Evolutionary conservation across 2,113 vertebrate genomes (phyloP).

Genomic region (Tauraco erythrolophus): DNA sequence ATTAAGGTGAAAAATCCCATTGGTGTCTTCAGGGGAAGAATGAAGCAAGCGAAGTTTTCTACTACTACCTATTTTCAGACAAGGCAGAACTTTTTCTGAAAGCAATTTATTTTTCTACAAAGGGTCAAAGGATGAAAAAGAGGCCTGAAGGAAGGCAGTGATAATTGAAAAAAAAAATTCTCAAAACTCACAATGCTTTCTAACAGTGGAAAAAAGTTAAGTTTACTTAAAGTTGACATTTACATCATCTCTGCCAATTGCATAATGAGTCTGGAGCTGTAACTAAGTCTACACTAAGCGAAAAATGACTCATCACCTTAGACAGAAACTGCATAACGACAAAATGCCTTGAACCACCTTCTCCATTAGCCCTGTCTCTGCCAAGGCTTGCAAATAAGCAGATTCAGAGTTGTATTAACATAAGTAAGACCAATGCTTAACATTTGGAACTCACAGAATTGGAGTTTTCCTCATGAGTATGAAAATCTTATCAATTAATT

Average conservation of each 20-base stretch:
- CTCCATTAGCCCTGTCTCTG: not conserved
- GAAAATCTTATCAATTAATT: not conserved
- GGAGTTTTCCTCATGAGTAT: not conserved
- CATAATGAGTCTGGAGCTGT: not conserved
- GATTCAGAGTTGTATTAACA: not conserved
- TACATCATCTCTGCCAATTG: not conserved
- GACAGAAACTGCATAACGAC: not conserved
- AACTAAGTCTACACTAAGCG: not conserved
- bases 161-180: not conserved
- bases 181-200: not conserved
- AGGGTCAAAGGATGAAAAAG: not conserved
- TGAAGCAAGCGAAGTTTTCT: not conserved
- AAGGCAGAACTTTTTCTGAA: not conserved
- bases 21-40: not conserved
- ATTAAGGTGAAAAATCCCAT: not conserved
- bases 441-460: not conserved
- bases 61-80: not conserved
- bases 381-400: not conserved
- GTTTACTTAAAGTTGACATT: not conserved
- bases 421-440: not conserved
- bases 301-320: not conserved
- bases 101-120: not conserved
- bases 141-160: not conserved
- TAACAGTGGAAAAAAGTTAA: not conserved
- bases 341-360: not conserved